Evolutionary conservation across 2,888 invertebrate species (phyloP).

Genomic region (Unio pictorum): DNA sequence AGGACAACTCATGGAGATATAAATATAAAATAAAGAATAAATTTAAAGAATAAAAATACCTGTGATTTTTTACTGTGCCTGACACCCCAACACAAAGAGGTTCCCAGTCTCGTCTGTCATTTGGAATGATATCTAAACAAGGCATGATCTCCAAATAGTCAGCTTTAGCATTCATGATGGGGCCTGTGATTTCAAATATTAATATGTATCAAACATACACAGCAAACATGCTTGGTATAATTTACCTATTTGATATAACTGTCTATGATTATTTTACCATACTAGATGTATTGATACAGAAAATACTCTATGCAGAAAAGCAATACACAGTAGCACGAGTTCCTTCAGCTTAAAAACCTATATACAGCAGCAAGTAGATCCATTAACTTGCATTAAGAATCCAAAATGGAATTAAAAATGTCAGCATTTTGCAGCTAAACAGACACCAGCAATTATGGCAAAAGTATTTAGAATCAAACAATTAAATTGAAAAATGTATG

Average conservation of each 20-base stretch:
- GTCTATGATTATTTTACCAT: background rate
- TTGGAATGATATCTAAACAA: slow-evolving; percentile 22
- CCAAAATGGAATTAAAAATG: no score
- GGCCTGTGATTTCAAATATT: slow-evolving; percentile 7
- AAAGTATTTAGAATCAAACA: no score
- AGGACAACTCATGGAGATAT: no score
- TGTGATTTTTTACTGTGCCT: slow-evolving; percentile 21
- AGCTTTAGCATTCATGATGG: slow-evolving; percentile 14
- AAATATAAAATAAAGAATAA: background rate
- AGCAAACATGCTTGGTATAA: background rate
- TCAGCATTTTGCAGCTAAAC: no score
- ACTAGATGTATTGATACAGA: no score
- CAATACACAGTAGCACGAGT: no score
- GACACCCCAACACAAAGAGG: slow-evolving; percentile 24
- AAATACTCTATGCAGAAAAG: no score
- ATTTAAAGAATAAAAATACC: slow-evolving; percentile 8
- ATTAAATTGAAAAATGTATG: no score
- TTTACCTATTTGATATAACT: no score
- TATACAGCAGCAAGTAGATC: background rate
- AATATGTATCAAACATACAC: background rate
- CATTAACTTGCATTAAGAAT: no score
- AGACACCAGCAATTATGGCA: no score
- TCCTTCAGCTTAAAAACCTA: slow-evolving; percentile 7
- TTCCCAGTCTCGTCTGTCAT: slow-evolving; percentile 27
- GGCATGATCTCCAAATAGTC: slow-evolving; percentile 17